A percentile compares a stretch with the other conserved stretches of the same genome.
phyloP scores from a whole-genome alignment of 2,113 vertebrate species.

The Cinclus cinclus region DNA sequence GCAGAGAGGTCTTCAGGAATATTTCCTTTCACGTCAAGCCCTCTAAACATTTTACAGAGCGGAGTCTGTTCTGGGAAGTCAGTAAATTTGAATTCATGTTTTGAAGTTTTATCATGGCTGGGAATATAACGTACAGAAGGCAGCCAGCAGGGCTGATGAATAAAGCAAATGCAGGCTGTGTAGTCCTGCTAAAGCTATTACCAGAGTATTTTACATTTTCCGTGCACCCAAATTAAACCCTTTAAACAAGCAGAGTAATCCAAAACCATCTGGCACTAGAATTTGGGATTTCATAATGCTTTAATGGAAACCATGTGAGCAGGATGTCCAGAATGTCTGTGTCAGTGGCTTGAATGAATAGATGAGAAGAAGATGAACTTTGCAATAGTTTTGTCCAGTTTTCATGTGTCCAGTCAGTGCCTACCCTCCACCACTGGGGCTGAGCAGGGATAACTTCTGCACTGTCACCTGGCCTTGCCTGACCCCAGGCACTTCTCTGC shows the following conservation, averaged over 20 bases:
- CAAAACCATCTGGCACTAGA: constrained; percentile 49
- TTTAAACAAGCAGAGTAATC: constrained; percentile 26
- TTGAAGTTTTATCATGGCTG: background rate
- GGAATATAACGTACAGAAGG: background rate
- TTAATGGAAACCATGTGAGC: constrained; percentile 53
- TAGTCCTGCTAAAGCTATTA: constrained; percentile 41
- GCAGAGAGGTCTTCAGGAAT: constrained; percentile 4
- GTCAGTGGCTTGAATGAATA: background rate
- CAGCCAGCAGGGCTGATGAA: background rate
- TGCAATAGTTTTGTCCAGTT: background rate
- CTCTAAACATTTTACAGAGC: background rate
- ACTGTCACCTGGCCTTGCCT: background rate
- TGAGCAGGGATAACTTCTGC: background rate
- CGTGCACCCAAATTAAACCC: constrained; percentile 26
- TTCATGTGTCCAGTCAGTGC: background rate
- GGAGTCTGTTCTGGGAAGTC: background rate
- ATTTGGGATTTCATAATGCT: constrained; percentile 47
- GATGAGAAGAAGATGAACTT: background rate
- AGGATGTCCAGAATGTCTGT: background rate
- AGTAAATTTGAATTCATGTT: background rate
- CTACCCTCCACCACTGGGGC: background rate
- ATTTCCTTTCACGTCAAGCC: constrained; percentile 16
- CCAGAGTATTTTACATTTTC: constrained; percentile 47
- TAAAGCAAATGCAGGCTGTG: background rate
- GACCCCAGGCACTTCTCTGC: background rate